Evolutionary conservation across 1,140 invertebrate genomes (phyloP), one percentile per base, ranked within the genome.

Genomic region (Drosophila biarmipes): DNA sequence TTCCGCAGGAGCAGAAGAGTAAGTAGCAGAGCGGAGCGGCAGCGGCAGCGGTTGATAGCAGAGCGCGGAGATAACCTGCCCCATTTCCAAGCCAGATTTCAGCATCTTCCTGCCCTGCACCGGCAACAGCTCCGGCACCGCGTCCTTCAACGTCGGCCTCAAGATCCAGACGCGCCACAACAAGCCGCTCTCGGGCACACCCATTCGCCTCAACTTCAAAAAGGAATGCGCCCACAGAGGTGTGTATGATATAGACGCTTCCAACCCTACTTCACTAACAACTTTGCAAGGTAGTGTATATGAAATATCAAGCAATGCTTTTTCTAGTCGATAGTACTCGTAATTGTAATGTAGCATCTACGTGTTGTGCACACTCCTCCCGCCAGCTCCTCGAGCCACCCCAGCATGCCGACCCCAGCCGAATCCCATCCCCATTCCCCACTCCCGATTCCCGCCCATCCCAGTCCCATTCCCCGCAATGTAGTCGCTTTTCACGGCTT

Each of bases 191-290:
- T 95, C 96, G 86, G 97, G 97, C 80, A 98, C 97, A 81, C 98
- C 98, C 57, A 94, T 99, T 68, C 95, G 96, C 90, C 94, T 99
- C 72, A 96, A 95, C 91, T 94, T 99, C 81, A 95, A 97, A 92
- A 99, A 99, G 95, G 96, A 98, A 94, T 99, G 98, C 94, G 95
- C 96, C 92, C 95, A 96, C 93, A 95, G 96, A 95, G 96, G 96
- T 97, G 95, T 96, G 95, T 94, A 94, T 94, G 93, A 92, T 90
- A 92, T 91, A 90, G 85, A 91, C 87, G 90, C 90, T 90, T 90
- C 90, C 87, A 91, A 91, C 80, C 80, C 90, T 90, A 91, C 91
- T 91, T 90, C 89, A 90, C 84, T 91, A 90, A 91, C 90, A 89
- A 82, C 90, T 91, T 78, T 80, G 90, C 91, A 91, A 92, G 91